Base-by-base conservation (phyloP, 2,888 invertebrate genomes). In the Gastracanthus pulcherrimus region DNA sequence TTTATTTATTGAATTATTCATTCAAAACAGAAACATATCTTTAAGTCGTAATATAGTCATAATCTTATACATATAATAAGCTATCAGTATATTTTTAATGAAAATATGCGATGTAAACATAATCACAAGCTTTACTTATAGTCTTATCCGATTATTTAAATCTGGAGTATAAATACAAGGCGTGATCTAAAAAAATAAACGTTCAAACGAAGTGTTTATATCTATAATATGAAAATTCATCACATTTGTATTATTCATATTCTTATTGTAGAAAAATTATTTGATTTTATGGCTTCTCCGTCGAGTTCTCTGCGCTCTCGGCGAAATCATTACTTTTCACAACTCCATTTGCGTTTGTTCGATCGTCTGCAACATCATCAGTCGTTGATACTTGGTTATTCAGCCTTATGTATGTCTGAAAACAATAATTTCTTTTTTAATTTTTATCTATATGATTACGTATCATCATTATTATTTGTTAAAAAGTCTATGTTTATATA, bases 341-440 rank as follows among this genome's bases (percentile, higher is more conserved):
- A 67, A 41, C 16, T 58, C 76, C 81, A 31, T 76, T 76, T 48
- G 36, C 19, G n/a, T 76, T 81, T 60, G 66, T 67, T 60, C 60
- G 76, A 26, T 80, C 72, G 0, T 69, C 48, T 16, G n/a, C n/a
- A 64, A 13, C 48, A 23, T 51, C 69, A 9, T 69, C 69, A 67
- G 76, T 64, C 26, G 67, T 66, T 23, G 67, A 58, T 62, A 19
- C 41, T 66, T 72, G 83, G 38, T 38, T 80, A 60, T 72, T 79
- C 74, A 81, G 80, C 74, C 76, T 80, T 83, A 60, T 64, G 34
- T 82, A 79, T 72, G 83, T 29, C 70, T 76, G 67, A 72, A 76
- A 81, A 11, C n/a, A 69, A 77, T 31, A 36, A 76, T 9, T 23
- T 55, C 26, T 0, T 3, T 23, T 26, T 23, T 7, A 9, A 23